Base-by-base conservation (phyloP, 2,113 vertebrate genomes). In the Rana temporaria region DNA sequence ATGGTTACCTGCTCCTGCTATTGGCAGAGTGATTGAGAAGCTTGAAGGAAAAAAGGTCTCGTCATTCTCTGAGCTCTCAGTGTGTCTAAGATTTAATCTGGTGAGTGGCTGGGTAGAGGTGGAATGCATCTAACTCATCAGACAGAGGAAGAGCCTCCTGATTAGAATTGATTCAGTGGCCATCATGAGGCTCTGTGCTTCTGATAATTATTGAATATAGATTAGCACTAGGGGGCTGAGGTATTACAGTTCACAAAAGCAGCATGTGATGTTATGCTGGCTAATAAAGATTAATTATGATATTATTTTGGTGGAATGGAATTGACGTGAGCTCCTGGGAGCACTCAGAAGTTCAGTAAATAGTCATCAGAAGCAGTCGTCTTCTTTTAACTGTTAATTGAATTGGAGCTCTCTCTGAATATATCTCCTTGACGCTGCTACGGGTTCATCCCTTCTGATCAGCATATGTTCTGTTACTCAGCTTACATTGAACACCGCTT, bases 201-300 rank as follows among this genome's bases (percentile, higher is more conserved):
- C 34, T 62, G 64, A 30, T 30, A 34, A 66, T 19, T 66, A 32
- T 66, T 66, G 64, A 66, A 32, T 66, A 66, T 66, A 66, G 24
- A 68, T 42, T 68, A 68, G 66, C n/a, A 4, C 38, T 20, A 32
- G 18, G 16, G 12, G 9, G 66, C 66, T 34, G 26, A 66, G 14
- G 64, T 30, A 32, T 66, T 34, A 12, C 11, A 66, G 20, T 19
- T 38, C 18, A 38, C 57, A 59, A 63, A 30, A 64, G 26, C 16
- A 11, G 18, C 34, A 2, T 42, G 16, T 42, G 17, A 42, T 42
- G 30, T 62, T 22, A 6, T 56, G 30, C 2, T 16, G 74, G 22
- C 74, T 77, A 64, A 59, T 75, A 75, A 60, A 77, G 38, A 77
- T 64, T 63, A 77, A 77, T 77, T 77, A 77, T 32, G 56, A 77